A percentile compares a stretch with the other conserved stretches of the same genome.
These are phyloP conservation scores for Neolamprologus sp. DNA, from an alignment of 2,113 vertebrate species.

Conservation along the genomic window DNA sequence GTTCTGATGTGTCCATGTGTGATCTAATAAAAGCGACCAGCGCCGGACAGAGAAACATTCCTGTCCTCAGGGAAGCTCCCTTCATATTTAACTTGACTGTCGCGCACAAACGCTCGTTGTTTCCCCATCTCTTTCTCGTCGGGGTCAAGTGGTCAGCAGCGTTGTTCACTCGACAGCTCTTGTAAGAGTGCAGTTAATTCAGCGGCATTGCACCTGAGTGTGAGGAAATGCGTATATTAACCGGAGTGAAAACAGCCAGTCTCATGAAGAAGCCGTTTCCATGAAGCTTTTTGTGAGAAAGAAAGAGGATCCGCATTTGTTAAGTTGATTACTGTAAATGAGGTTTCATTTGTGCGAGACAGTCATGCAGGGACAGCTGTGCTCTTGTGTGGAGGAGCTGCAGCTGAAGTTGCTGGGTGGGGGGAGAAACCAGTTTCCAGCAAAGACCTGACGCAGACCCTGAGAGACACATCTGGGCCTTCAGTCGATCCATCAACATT, in stretches of 20 bases:
- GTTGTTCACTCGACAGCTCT: background rate
- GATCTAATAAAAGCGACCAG: constrained; percentile 26
- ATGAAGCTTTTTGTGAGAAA: background rate
- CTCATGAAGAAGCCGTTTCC: background rate
- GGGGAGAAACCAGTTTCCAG: background rate
- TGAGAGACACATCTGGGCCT: background rate
- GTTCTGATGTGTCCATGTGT: background rate
- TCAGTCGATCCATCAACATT: background rate
- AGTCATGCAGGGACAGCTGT: background rate
- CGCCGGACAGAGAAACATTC: constrained; percentile 1
- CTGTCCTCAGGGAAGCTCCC: background rate
- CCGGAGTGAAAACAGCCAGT: background rate
- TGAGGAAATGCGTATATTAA: background rate
- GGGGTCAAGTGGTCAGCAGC: background rate
- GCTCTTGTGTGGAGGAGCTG: background rate
- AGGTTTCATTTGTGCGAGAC: background rate
- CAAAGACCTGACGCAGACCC: background rate
- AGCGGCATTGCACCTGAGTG: background rate
- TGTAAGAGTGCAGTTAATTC: background rate
- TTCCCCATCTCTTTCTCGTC: background rate
- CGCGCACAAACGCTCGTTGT: background rate
- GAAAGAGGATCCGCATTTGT: background rate
- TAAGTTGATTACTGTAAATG: constrained; percentile 6
- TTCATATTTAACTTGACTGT: background rate
- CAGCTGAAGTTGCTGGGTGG: background rate